These are phyloP conservation scores for Nesogale talazaci DNA, from an alignment of 2,113 vertebrate genomes.

Conservation along the genomic window DNA sequence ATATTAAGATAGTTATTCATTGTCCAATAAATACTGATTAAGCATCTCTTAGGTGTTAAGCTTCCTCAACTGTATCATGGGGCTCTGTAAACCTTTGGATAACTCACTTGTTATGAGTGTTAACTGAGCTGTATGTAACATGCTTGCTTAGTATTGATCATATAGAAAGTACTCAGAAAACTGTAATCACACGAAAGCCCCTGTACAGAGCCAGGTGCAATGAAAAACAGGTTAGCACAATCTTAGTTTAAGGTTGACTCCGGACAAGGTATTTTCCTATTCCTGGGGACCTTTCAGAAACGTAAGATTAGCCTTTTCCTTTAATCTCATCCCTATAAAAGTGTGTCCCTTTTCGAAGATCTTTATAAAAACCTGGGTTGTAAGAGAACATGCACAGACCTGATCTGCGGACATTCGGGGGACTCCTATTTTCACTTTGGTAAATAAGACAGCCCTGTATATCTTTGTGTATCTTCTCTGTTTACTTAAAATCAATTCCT, in stretches of 20 bases:
- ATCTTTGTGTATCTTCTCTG: constrained; percentile 12
- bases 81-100: not conserved
- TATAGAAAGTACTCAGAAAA: not conserved
- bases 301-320: not conserved
- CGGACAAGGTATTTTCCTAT: not conserved
- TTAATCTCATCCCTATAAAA: not conserved
- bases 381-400: not conserved
- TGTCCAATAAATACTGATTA: constrained; percentile 11
- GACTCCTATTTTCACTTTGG: constrained; percentile 2
- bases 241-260: not conserved
- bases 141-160: not conserved
- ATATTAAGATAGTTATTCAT: not conserved
- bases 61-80: not conserved
- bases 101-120: not conserved
- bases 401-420: not conserved
- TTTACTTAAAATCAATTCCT: constrained; percentile 12
- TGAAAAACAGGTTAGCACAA: not conserved
- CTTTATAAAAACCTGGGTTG: constrained; percentile 13
- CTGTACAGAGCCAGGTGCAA: not conserved
- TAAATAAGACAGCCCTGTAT: not conserved
- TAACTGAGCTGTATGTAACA: not conserved
- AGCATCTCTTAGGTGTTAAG: not conserved
- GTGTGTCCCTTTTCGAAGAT: constrained; percentile 2
- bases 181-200: not conserved
- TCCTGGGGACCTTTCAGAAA: not conserved